A percentile compares a stretch with the other conserved stretches of the same genome.
These are phyloP conservation scores for Drosophila suboccidentalis DNA, from an alignment of 2,888 invertebrate species.

Conservation along the genomic window DNA sequence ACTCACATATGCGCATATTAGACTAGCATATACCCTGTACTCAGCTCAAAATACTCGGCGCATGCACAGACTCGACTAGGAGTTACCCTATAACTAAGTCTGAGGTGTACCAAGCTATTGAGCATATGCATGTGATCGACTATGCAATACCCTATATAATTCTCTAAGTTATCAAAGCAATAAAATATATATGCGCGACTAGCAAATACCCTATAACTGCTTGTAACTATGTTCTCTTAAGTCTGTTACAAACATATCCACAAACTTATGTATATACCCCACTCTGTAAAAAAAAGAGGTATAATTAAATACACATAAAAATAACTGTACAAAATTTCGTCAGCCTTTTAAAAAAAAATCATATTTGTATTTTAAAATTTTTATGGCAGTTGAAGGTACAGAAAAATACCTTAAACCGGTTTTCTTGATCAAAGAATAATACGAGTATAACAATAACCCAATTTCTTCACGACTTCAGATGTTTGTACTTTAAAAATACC, in stretches of 20 bases:
- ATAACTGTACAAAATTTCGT: background rate
- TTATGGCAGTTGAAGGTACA: constrained; percentile 25
- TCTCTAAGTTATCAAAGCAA: no score
- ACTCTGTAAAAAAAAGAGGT: background rate
- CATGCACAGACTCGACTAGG: background rate
- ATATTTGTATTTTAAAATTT: constrained; percentile 5
- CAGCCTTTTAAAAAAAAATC: background rate
- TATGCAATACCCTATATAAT: no score
- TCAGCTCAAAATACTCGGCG: background rate
- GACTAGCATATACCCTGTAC: background rate
- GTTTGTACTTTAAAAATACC: background rate
- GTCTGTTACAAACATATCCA: background rate
- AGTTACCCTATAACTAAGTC: background rate
- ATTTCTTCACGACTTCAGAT: constrained; percentile 1
- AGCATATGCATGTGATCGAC: no score
- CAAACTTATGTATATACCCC: background rate
- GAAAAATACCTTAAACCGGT: constrained; percentile 15
- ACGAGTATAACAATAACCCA: background rate
- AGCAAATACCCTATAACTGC: background rate
- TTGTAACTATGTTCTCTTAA: background rate
- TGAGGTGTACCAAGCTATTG: no score
- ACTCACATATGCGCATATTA: background rate
- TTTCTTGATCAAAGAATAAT: constrained; percentile 12
- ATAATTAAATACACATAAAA: background rate
- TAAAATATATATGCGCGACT: background rate